phyloP scores from a whole-genome alignment of 1,140 invertebrate species.

The Lethrus apterus region DNA sequence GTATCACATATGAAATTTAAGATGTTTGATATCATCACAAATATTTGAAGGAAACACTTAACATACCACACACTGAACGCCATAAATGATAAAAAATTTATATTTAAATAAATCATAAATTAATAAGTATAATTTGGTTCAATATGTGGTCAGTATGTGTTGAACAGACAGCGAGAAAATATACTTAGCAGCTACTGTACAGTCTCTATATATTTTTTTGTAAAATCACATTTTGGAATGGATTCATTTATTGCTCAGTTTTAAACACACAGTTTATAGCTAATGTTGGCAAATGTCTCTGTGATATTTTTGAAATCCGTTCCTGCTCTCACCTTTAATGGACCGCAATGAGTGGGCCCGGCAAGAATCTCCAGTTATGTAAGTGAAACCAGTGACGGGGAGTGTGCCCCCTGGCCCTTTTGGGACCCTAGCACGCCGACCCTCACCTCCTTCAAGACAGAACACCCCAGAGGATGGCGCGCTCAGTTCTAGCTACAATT shows the following conservation, averaged over 20 bases:
- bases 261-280: slow-evolving; percentile 16
- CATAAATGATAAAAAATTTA: neutral
- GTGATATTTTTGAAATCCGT: slow-evolving; percentile 34
- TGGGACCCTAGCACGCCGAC: slow-evolving; percentile 47
- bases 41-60: slow-evolving; percentile 9
- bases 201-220: slow-evolving; percentile 33
- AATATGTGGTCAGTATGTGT: neutral
- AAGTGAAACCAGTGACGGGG: slow-evolving; percentile 65
- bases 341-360: slow-evolving; percentile 38
- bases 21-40: slow-evolving; percentile 8
- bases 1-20: slow-evolving; percentile 11
- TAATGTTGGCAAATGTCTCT: slow-evolving; percentile 33
- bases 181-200: slow-evolving; percentile 33
- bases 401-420: slow-evolving; percentile 53
- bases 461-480: slow-evolving; percentile 63
- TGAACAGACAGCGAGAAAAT: slow-evolving; percentile 20
- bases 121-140: neutral
- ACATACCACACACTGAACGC: slow-evolving; percentile 10
- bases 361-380: slow-evolving; percentile 58
- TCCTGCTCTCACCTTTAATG: slow-evolving; percentile 30
- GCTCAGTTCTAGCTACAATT: slow-evolving; percentile 88
- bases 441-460: slow-evolving; percentile 53
- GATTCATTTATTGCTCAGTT: slow-evolving; percentile 37
- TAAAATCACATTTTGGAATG: slow-evolving; percentile 40
- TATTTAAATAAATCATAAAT: neutral